A percentile compares a stretch with the other conserved stretches of the same genome.
phyloP scores from a whole-genome alignment of 2,888 invertebrate genomes.

The Mesochorus sp. region DNA sequence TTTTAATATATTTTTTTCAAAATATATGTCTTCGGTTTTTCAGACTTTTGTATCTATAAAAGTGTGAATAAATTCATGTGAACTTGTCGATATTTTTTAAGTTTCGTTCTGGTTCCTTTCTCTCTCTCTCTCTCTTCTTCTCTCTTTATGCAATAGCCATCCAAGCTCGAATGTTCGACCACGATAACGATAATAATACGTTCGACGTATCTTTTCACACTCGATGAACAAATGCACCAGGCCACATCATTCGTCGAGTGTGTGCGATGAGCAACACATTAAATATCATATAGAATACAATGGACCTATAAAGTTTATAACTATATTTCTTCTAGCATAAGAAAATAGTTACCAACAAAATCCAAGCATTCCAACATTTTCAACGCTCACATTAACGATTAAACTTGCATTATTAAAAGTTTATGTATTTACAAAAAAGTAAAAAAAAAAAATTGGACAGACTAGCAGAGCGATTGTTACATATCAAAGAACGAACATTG shows the following conservation, averaged over 20 bases:
- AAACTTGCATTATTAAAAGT: no score
- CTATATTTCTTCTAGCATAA: not conserved
- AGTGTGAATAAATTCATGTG: no score
- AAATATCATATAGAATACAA: not conserved
- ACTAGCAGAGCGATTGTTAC: no score
- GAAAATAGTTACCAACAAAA: no score
- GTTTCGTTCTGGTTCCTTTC: not conserved
- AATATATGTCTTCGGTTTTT: not conserved
- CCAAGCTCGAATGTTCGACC: conserved; percentile 41
- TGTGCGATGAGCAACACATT: not conserved
- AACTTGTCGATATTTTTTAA: not conserved
- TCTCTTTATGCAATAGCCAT: conserved; percentile 3
- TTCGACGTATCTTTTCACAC: conserved; percentile 63
- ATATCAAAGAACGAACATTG: no score
- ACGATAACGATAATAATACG: conserved; percentile 61
- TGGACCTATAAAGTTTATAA: not conserved
- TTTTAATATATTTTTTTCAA: not conserved
- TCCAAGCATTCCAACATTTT: no score
- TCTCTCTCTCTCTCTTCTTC: not conserved
- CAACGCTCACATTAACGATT: no score
- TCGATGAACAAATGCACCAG: conserved; percentile 60
- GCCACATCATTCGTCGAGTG: conserved; percentile 1
- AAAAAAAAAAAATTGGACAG: no score
- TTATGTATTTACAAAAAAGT: no score
- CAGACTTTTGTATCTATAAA: no score